A percentile compares a stretch with the other conserved stretches of the same genome.
phyloP scores from a whole-genome alignment of 2,113 vertebrate genomes.

The Odocoileus virginianus region DNA sequence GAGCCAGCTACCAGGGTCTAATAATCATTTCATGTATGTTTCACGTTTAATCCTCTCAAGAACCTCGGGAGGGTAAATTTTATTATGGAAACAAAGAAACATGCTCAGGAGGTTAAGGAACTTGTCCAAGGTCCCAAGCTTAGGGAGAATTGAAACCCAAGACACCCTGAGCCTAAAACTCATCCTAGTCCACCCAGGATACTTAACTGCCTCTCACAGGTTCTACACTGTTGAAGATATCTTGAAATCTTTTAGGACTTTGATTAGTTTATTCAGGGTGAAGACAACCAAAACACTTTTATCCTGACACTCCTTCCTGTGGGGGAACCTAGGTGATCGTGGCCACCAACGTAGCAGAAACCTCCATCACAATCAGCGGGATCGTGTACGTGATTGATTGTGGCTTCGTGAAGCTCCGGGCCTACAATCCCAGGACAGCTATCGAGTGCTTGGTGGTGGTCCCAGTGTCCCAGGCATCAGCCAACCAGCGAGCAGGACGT shows the following conservation, averaged over 20 bases:
- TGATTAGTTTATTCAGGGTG: constrained; percentile 1
- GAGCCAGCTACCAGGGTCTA: not conserved
- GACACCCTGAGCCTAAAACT: not conserved
- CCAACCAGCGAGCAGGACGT: constrained; percentile 93
- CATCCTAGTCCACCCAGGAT: not conserved
- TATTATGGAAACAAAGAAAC: not conserved
- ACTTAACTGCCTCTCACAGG: not conserved
- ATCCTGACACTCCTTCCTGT: not conserved
- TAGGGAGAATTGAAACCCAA: not conserved
- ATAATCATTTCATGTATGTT: not conserved
- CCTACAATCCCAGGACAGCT: constrained; percentile 93
- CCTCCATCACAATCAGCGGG: constrained; percentile 95
- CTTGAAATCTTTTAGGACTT: not conserved
- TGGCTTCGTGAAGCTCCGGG: constrained; percentile 95
- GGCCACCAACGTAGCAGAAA: constrained; percentile 98
- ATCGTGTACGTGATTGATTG: constrained; percentile 95
- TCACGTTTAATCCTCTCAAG: not conserved
- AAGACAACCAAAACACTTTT: not conserved
- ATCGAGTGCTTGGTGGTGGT: constrained; percentile 96
- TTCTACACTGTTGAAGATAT: not conserved
- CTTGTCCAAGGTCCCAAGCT: not conserved
- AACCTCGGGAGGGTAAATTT: not conserved
- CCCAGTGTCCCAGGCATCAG: constrained; percentile 95
- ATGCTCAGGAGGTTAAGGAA: not conserved
- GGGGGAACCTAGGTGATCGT: constrained; percentile 88